These are phyloP conservation scores for Nymphalis urticae DNA, from an alignment of 2,888 invertebrate species.

Conservation along the genomic window DNA sequence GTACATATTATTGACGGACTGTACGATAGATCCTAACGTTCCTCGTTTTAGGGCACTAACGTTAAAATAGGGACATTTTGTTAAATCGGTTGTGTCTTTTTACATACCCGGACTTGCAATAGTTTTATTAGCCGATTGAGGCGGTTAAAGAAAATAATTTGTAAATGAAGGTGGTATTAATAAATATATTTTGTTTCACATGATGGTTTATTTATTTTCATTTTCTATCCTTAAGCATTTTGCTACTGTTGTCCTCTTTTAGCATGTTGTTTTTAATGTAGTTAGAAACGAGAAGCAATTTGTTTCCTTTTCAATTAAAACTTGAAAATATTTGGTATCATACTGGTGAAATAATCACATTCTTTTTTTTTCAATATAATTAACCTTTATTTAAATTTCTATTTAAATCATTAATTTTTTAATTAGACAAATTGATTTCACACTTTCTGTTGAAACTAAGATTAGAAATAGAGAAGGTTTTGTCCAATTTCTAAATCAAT, in stretches of 20 bases:
- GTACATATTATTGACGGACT: slow-evolving; percentile 50
- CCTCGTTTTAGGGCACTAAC: slow-evolving; percentile 72
- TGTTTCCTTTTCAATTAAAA: no score
- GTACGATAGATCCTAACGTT: slow-evolving; percentile 64
- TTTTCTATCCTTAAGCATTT: not conserved
- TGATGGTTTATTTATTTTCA: slow-evolving; percentile 42
- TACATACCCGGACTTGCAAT: slow-evolving; percentile 55
- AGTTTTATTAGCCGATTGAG: slow-evolving; percentile 57
- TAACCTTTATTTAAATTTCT: no score
- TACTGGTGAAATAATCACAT: no score
- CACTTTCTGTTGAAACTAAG: no score
- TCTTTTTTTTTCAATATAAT: no score
- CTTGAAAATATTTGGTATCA: no score
- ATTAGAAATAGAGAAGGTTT: not conserved
- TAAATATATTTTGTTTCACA: slow-evolving; percentile 78
- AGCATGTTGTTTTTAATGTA: no score
- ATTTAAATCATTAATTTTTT: no score
- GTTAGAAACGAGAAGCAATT: no score
- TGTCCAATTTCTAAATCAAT: slow-evolving; percentile 1
- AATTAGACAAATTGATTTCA: no score
- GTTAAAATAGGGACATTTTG: slow-evolving; percentile 60
- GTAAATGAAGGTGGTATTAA: slow-evolving; percentile 74
- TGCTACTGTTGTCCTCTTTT: not conserved
- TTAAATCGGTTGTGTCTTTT: slow-evolving; percentile 67
- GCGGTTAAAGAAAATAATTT: slow-evolving; percentile 59